A percentile compares a stretch with the other conserved stretches of the same genome.
Evolutionary conservation across 2,888 invertebrate species (phyloP).

Genomic region (Agrotis clavis): DNA sequence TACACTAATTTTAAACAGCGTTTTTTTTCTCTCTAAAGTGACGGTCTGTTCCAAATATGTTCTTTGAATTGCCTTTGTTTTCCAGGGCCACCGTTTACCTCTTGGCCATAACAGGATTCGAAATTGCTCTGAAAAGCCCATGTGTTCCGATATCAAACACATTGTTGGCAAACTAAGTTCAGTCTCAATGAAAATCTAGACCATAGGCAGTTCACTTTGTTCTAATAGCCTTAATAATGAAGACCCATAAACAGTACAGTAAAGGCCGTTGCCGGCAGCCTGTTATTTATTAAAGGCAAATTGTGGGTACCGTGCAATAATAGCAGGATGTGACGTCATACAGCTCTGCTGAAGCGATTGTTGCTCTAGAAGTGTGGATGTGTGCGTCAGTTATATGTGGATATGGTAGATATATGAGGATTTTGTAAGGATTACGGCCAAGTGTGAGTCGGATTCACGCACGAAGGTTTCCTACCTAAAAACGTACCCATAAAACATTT

Average conservation of each 20-base stretch:
- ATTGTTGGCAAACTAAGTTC: not conserved
- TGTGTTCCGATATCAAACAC: not conserved
- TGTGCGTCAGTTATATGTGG: slow-evolving; percentile 6
- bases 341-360: slow-evolving; percentile 63
- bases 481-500: no score
- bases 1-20: no score
- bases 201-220: slow-evolving; percentile 20
- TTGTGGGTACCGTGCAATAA: slow-evolving; percentile 79
- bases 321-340: slow-evolving; percentile 83
- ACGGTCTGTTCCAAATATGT: no score
- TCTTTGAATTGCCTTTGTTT: no score
- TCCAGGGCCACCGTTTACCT: no score
- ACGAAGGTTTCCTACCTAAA: no score
- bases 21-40: no score
- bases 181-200: slow-evolving; percentile 33
- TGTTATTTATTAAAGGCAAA: slow-evolving; percentile 84
- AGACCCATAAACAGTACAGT: slow-evolving; percentile 60
- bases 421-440: not conserved
- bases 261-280: slow-evolving; percentile 53
- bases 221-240: slow-evolving; percentile 53
- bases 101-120: no score
- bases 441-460: no score
- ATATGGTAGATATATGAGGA: slow-evolving; percentile 30
- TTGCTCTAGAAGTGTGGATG: slow-evolving; percentile 14
- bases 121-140: no score